Conservation (phyloP, 1,140 invertebrate genomes). For the Ips typographus region DNA sequence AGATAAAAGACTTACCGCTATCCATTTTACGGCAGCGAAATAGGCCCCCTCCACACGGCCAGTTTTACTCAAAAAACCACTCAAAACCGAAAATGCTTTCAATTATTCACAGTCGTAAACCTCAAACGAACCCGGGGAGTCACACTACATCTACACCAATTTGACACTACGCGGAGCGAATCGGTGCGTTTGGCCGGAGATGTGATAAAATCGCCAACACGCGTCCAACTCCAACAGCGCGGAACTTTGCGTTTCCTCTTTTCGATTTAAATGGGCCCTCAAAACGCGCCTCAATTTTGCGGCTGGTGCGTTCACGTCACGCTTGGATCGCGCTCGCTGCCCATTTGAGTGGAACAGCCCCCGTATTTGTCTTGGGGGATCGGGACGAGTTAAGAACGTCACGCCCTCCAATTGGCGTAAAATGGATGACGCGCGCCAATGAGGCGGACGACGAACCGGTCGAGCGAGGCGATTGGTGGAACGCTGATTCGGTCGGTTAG, state of each 20-base stretch:
- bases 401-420: constrained; percentile 33
- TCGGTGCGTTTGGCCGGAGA: constrained; percentile 20
- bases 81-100: too few relatives aligned
- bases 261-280: constrained; percentile 18
- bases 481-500: background rate
- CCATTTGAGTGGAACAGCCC: constrained; percentile 42
- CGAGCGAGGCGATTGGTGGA: constrained; percentile 11
- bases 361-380: background rate
- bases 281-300: constrained; percentile 23
- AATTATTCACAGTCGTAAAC: too few relatives aligned
- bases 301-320: constrained; percentile 24
- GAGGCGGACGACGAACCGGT: constrained; percentile 12
- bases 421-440: constrained; percentile 38
- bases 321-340: constrained; percentile 38
- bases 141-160: constrained; percentile 7
- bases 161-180: constrained; percentile 33
- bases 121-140: too few relatives aligned
- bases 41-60: too few relatives aligned
- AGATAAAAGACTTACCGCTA: too few relatives aligned
- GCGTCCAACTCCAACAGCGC: constrained; percentile 22
- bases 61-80: too few relatives aligned
- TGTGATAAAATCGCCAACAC: constrained; percentile 30
- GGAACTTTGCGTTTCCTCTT: constrained; percentile 1
- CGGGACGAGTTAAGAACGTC: background rate
- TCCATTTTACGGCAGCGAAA: too few relatives aligned